Evolutionary conservation across 2,888 invertebrate genomes (phyloP).

Genomic region (Blomia tropicalis): DNA sequence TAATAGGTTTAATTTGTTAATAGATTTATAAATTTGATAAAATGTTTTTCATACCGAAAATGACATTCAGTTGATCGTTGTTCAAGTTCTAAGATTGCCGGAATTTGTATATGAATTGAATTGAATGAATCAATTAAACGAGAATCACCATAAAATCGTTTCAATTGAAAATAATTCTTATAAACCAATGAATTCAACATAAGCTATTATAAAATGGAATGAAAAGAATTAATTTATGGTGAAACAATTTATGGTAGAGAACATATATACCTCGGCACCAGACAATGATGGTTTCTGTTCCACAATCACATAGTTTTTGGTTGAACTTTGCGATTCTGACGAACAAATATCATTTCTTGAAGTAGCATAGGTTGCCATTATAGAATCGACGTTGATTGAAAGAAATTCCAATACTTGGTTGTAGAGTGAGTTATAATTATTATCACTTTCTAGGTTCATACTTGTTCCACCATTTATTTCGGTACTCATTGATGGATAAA

Average conservation of each 20-base stretch:
- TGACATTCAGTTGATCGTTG: background rate
- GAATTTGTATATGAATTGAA: background rate
- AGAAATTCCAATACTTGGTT: no score
- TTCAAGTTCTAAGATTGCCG: background rate
- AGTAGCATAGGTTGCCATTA: no score
- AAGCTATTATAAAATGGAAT: background rate
- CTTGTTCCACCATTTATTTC: no score
- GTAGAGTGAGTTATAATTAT: no score
- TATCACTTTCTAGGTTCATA: no score
- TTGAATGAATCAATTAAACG: background rate
- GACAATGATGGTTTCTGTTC: conserved; percentile 10
- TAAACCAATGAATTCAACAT: background rate
- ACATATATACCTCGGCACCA: conserved; percentile 12
- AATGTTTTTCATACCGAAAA: background rate
- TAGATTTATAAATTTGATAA: background rate
- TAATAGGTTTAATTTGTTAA: background rate
- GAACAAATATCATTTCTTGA: no score
- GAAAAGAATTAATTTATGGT: background rate
- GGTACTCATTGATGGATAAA: no score
- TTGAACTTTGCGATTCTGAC: no score
- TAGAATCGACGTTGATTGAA: no score
- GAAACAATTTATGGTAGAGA: background rate
- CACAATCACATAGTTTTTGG: conserved; percentile 12
- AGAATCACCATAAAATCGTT: background rate
- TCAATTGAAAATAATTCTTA: background rate